These are phyloP conservation scores for Saccopteryx bilineata DNA, from an alignment of 2,113 vertebrate genomes.

Conservation along the genomic window DNA sequence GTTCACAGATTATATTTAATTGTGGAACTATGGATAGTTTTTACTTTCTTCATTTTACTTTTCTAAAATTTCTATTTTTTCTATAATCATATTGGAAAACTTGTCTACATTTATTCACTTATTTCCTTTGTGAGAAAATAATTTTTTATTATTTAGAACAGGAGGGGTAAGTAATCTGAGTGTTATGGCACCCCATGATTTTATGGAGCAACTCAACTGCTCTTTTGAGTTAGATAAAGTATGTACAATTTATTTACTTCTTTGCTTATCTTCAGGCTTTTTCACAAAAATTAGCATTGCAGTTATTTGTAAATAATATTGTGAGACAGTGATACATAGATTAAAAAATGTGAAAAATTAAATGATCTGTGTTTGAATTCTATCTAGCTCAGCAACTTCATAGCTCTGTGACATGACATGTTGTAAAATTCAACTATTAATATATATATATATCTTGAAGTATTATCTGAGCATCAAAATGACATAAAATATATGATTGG, in stretches of 20 bases:
- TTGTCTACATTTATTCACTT: background rate
- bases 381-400: background rate
- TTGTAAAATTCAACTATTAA: background rate
- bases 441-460: background rate
- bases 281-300: background rate
- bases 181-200: background rate
- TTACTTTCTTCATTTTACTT: slow-evolving; percentile 19
- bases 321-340: background rate
- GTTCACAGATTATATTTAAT: slow-evolving; percentile 42
- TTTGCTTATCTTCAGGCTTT: slow-evolving; percentile 20
- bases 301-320: slow-evolving; percentile 36
- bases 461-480: slow-evolving; percentile 23
- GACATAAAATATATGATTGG: slow-evolving; percentile 31
- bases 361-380: slow-evolving; percentile 34
- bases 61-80: slow-evolving; percentile 32
- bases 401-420: slow-evolving; percentile 13
- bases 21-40: background rate
- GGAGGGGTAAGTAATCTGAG: background rate
- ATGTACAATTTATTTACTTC: background rate
- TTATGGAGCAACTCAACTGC: background rate
- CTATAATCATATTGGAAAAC: background rate
- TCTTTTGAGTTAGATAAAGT: background rate
- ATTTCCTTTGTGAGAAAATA: background rate
- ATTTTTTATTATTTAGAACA: slow-evolving; percentile 37
- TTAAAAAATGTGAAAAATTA: slow-evolving; percentile 22